These are phyloP conservation scores for Bujurquina vittata DNA, from an alignment of 2,113 vertebrate genomes.

Conservation along the genomic window DNA sequence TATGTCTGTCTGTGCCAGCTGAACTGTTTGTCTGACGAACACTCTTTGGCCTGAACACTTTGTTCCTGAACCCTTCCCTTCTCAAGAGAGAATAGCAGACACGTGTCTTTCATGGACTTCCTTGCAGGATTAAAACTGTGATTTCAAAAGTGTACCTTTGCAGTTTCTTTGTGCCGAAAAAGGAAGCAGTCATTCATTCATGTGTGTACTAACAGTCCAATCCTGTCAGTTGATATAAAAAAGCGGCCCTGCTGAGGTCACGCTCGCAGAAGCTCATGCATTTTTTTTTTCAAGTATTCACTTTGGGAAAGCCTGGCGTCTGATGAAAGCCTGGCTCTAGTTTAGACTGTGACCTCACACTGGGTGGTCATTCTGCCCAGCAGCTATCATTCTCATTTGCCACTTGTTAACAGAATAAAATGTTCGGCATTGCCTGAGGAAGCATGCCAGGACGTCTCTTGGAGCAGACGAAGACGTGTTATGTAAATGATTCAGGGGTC, in stretches of 20 bases:
- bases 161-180: conserved; percentile 25
- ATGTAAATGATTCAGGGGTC: conserved; percentile 62
- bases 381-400: conserved; percentile 19
- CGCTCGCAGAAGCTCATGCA: conserved; percentile 28
- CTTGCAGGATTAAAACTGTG: conserved; percentile 39
- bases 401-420: conserved; percentile 38
- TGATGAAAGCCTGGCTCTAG: conserved; percentile 46
- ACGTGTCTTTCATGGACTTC: conserved; percentile 33
- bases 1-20: conserved; percentile 30
- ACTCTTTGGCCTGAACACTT: conserved; percentile 56
- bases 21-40: conserved; percentile 65
- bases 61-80: conserved; percentile 53
- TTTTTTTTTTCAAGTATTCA: conserved; percentile 32
- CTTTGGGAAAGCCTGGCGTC: conserved; percentile 2
- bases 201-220: conserved; percentile 31
- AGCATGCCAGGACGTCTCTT: conserved; percentile 32
- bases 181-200: conserved; percentile 52
- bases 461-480: conserved; percentile 46
- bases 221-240: conserved; percentile 37
- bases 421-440: conserved; percentile 7
- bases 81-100: conserved; percentile 46
- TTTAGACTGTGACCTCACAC: conserved; percentile 31
- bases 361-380: conserved; percentile 51
- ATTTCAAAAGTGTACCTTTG: conserved; percentile 17
- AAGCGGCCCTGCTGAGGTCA: conserved; percentile 22